Evolutionary conservation across 2,888 invertebrate species (phyloP).

Genomic region (Metopia argyrocephala): DNA sequence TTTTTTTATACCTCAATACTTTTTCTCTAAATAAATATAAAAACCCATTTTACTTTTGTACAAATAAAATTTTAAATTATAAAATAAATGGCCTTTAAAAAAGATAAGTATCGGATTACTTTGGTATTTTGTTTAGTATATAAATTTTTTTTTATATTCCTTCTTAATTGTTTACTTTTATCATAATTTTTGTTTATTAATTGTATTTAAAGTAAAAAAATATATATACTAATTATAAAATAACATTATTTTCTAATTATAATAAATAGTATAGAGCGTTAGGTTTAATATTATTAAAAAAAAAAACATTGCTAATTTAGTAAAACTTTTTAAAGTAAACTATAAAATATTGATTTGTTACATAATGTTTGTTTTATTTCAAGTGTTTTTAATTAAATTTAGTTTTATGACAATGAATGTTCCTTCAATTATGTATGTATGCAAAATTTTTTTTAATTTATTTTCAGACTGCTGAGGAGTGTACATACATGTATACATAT

Average conservation of each 20-base stretch:
- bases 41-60: slow-evolving; percentile 18
- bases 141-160: slow-evolving; percentile 18
- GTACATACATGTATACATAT: too few relatives aligned
- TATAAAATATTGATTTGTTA: slow-evolving; percentile 57
- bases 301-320: slow-evolving; percentile 54
- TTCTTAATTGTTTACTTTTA: slow-evolving; percentile 26
- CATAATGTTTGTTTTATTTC: slow-evolving; percentile 28
- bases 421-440: neutral
- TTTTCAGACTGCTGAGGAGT: too few relatives aligned
- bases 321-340: slow-evolving; percentile 57
- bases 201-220: slow-evolving; percentile 47
- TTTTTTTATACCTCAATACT: neutral
- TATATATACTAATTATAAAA: slow-evolving; percentile 19
- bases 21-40: neutral
- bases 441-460: too few relatives aligned
- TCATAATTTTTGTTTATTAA: slow-evolving; percentile 26
- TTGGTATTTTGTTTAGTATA: slow-evolving; percentile 41
- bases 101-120: neutral
- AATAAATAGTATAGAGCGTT: slow-evolving; percentile 36
- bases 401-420: neutral
- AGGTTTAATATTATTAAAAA: slow-evolving; percentile 3
- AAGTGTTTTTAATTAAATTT: neutral
- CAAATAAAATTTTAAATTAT: slow-evolving; percentile 21
- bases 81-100: slow-evolving; percentile 9
- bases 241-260: slow-evolving; percentile 34